Evolutionary conservation across 23 tunicate genomes (phyloP).

Genomic region (Oikopleura albicans): DNA sequence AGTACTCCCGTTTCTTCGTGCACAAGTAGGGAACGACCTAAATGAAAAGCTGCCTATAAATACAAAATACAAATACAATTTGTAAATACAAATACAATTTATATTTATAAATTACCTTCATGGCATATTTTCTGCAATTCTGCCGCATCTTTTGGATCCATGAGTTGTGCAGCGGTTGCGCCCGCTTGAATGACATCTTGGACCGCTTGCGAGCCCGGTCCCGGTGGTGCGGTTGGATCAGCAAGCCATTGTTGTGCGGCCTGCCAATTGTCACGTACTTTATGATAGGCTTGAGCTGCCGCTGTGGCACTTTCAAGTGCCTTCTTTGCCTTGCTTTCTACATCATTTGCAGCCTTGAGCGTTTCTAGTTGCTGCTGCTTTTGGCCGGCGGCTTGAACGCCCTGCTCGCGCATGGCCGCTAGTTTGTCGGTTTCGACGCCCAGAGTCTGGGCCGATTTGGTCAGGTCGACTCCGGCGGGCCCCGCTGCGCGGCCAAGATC

Average conservation of each 20-base stretch:
- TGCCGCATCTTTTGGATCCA: slow-evolving; percentile 21
- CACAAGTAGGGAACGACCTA: too few species aligned
- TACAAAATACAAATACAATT: too few species aligned
- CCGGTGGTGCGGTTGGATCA: slow-evolving; percentile 51
- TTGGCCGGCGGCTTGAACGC: neutral
- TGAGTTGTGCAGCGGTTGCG: neutral
- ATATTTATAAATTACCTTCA: too few species aligned
- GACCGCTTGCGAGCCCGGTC: slow-evolving; percentile 46
- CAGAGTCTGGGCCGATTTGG: neutral
- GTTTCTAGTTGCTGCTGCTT: neutral
- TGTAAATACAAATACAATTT: too few species aligned
- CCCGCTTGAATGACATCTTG: neutral
- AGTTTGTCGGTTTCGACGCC: slow-evolving; percentile 11
- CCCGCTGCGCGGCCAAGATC: neutral
- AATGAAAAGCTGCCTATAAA: too few species aligned
- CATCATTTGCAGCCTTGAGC: neutral
- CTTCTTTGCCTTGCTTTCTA: neutral
- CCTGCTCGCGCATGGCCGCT: neutral
- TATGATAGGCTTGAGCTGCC: neutral
- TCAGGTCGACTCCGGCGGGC: neutral
- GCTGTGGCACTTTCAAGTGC: neutral
- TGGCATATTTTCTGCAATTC: slow-evolving; percentile 37
- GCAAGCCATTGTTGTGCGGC: slow-evolving; percentile 62
- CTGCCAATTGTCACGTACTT: slow-evolving; percentile 14
- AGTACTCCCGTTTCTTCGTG: too few species aligned